Evolutionary conservation across 2,888 invertebrate species (phyloP), one percentile per base, ranked within the genome.

Genomic region (Eucera pruinosa): DNA sequence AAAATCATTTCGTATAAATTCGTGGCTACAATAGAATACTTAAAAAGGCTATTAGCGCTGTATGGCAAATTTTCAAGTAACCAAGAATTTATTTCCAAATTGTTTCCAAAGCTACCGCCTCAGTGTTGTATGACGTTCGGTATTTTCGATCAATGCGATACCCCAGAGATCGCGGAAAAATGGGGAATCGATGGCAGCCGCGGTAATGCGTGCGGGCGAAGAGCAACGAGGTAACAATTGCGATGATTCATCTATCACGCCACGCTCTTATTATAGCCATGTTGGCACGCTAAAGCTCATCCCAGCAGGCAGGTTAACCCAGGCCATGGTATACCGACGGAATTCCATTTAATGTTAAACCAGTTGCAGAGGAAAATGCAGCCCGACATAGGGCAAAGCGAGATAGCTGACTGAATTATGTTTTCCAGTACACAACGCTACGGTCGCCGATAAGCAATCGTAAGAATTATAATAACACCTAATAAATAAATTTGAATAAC

Each of bases 201-300:
- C n/a, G 43, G 27, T 30, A 23, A 15, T 50, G 58, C 65, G 43
- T 23, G 65, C 27, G 20, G 54, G 45, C 69, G 61, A 64, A 77
- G 61, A 77, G 71, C 68, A 68, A 69, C 57, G 70, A 60, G 73
- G 71, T 76, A 83, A 83, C 83, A 71, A 83, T 78, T 64, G 81
- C 65, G 60, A 83, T 75, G 83, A 81, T 79, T 74, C 81, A 81
- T 83, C 79, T 77, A 81, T 81, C 83, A 83, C 73, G 83, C 78
- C 45, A 81, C 52, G 71, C 69, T 72, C 71, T 77, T 81, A 81
- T 83, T 83, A 83, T 69, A 72, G 67, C 55, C 67, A 50, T 58
- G 65, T 60, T 67, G 60, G 61, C 67, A 65, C 75, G 83, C 81
- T 83, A 81, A 83, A 83, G 72, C 83, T 81, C 83, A 83, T 83